Base-by-base conservation (phyloP, 1,140 invertebrate genomes). In the Lasioglossum baleicum region DNA sequence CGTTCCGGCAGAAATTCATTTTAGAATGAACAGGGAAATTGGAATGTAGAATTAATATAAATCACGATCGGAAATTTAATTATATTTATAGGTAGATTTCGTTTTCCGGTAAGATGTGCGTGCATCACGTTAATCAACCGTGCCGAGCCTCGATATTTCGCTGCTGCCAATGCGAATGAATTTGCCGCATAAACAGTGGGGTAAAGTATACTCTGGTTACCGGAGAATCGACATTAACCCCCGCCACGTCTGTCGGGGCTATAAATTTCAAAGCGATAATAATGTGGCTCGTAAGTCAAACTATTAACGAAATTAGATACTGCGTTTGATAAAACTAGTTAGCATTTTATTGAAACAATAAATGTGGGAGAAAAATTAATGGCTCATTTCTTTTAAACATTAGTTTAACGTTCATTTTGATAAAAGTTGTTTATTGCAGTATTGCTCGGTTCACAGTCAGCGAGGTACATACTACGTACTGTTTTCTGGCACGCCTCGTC, bases 181-280 rank as follows among this genome's bases (percentile, higher is more conserved):
- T 53, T 20, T 17, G 51, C 51, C 51, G 51, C 51, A 53, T 73
- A 76, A 79, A 84, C 77, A 60, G 63, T 40, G 17, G 20, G 40
- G 53, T 40, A 72, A 74, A 71, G 75, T 69, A 53, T 61, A 44
- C 60, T 69, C 40, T 56, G 40, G 22, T 66, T 83, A 20, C 70
- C 56, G n/a, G 51, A 65, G 67, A 51, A 51, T 75, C 73, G 53
- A 72, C 51, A 56, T 76, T 13, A 67, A 75, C 40, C 61, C 61
- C 40, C 70, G 70, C 53, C 61, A 64, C 68, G 72, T 58, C 64
- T 76, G 82, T 81, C 82, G 68, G 67, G 64, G 61, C 72, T 69
- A 84, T 66, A 70, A 73, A 81, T 84, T 84, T 84, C 83, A 84
- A 83, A 84, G 82, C 82, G 78, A 76, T 73, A 81, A 60, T 81